Evolutionary conservation across 2,888 invertebrate species (phyloP).

Genomic region (Hydroisotoma schaefferi): DNA sequence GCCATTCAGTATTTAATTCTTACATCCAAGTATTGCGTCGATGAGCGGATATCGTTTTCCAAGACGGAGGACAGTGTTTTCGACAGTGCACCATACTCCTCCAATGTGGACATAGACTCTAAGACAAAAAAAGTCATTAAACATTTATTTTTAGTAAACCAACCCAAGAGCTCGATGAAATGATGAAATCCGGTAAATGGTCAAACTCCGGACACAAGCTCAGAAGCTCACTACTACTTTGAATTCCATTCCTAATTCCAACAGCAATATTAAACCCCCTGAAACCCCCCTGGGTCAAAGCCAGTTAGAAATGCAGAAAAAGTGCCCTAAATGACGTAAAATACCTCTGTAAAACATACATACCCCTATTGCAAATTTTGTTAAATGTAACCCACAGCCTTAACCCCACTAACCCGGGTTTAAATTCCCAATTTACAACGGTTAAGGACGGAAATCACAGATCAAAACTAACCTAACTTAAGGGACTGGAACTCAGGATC

Average conservation of each 20-base stretch:
- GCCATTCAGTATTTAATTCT: slow-evolving; percentile 3
- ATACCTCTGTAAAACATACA: too few relatives aligned
- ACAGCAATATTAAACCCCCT: too few relatives aligned
- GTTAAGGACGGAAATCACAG: background rate
- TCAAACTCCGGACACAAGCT: too few relatives aligned
- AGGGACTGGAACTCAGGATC: slow-evolving; percentile 42
- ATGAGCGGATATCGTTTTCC: slow-evolving; percentile 30
- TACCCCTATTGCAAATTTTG: too few relatives aligned
- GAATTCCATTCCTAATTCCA: too few relatives aligned
- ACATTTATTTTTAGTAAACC: background rate
- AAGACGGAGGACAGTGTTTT: slow-evolving; percentile 39
- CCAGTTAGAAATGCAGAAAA: background rate
- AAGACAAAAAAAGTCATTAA: slow-evolving; percentile 5
- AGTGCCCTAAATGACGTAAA: too few relatives aligned
- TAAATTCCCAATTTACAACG: background rate
- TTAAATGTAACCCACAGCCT: too few relatives aligned
- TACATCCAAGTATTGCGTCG: slow-evolving; percentile 37
- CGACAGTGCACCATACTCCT: slow-evolving; percentile 40
- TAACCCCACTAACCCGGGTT: background rate
- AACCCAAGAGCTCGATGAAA: too few relatives aligned
- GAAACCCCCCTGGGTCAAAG: too few relatives aligned
- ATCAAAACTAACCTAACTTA: slow-evolving; percentile 34
- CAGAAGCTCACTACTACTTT: too few relatives aligned
- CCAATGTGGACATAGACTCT: slow-evolving; percentile 43
- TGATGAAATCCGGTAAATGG: too few relatives aligned